Evolutionary conservation across 2,888 invertebrate species (phyloP), one percentile per base, ranked within the genome.

Genomic region (Scaptomyza polygonia): DNA sequence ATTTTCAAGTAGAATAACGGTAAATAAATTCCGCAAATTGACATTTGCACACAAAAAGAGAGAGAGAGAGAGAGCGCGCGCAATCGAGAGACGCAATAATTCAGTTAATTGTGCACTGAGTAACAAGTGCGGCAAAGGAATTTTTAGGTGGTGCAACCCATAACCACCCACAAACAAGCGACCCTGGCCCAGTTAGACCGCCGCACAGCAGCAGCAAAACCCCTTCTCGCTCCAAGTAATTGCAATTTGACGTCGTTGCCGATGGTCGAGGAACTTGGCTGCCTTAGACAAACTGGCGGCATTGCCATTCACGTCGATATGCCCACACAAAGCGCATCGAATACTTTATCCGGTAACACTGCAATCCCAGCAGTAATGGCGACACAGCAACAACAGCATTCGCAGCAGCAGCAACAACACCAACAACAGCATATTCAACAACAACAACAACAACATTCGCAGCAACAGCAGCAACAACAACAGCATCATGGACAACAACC

Each of bases 201-300:
- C 39, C 47, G 51, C 59, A 53, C 75, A 59, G 71, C 63, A 73
- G 65, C 76, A 61, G 56, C 29, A 5, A 5, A 18, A 39, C 39
- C 39, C 39, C 16, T 16, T 8, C 8, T 14, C 14, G 2, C 14
- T 5, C n/a, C 43, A 42, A 27, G 39, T 61, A 67, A 61, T 72
- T 63, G 57, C 58, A 63, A 72, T 70, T 62, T 30, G 32, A 30
- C 27, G 51, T 51, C 40, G 42, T 52, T 52, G 36, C 40, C n/a
- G 36, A 87, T 87, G 89, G 79, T 87, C 47, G 86, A 88, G 68
- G 88, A 87, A 71, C 62, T 79, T 49, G 66, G 88, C 47, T 83
- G 88, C 57, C 76, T 81, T 12, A 83, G 79, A 82, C 88, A 88
- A 68, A 84, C 80, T 66, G 88, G 79, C 72, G 67, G 62, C 56